A percentile compares a stretch with the other conserved stretches of the same genome.
Conservation (phyloP, 2,113 vertebrate genomes). For the Amblyopsis rosae region DNA sequence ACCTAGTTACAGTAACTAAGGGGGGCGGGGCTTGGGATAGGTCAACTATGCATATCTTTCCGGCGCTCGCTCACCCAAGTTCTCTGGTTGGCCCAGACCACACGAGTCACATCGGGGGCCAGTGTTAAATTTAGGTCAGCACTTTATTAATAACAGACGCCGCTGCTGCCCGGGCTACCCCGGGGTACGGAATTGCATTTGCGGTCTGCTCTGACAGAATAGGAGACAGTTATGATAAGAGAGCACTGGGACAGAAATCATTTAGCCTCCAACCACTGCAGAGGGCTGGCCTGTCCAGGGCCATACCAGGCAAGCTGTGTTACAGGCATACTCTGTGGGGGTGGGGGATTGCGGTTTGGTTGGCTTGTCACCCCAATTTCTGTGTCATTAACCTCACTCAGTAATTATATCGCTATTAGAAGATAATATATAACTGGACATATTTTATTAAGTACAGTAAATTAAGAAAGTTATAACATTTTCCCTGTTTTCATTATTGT, state of each 20-base stretch:
- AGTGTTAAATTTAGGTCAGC: constrained; percentile 70
- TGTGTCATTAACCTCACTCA: constrained; percentile 56
- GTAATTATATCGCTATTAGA: constrained; percentile 6
- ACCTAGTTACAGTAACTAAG: too few relatives aligned
- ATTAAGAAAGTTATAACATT: not conserved
- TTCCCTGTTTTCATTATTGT: not conserved
- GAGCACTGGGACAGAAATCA: constrained; percentile 62
- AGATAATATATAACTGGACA: not conserved
- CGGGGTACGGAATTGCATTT: constrained; percentile 69
- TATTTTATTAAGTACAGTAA: not conserved
- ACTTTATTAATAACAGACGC: constrained; percentile 72
- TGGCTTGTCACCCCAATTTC: constrained; percentile 47
- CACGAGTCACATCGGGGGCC: constrained; percentile 30
- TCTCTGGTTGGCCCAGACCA: constrained; percentile 21
- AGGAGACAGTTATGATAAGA: constrained; percentile 72
- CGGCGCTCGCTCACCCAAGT: constrained; percentile 9
- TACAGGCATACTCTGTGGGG: not conserved
- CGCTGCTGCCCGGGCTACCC: constrained; percentile 47
- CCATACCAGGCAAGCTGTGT: constrained; percentile 40
- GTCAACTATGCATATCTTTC: constrained; percentile 7
- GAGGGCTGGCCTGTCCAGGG: constrained; percentile 27
- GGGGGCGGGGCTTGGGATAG: too few relatives aligned
- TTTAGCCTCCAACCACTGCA: constrained; percentile 61
- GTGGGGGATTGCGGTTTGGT: constrained; percentile 22
- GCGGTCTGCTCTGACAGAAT: constrained; percentile 61